Percentiles rank a stretch among this genome's conserved stretches.
Conservation (phyloP, 2,797 vertebrate genomes). For the Pipistrellus nathusii region DNA sequence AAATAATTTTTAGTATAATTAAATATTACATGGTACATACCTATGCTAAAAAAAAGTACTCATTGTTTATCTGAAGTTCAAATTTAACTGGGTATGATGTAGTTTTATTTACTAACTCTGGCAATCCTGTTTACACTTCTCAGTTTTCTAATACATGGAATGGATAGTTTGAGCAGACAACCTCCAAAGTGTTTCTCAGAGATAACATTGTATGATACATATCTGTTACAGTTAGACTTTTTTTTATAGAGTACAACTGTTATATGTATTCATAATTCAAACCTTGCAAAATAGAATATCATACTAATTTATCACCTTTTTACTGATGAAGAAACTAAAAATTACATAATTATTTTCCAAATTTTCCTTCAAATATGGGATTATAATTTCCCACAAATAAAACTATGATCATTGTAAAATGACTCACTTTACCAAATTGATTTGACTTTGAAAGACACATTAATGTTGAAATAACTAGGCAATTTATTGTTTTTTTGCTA, state of each 20-base stretch:
- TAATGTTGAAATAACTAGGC: conserved; percentile 29
- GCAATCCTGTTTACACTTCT: neutral
- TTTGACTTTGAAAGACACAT: conserved; percentile 11
- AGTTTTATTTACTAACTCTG: conserved; percentile 45
- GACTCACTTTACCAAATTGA: neutral
- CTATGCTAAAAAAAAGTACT: neutral
- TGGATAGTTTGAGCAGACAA: neutral
- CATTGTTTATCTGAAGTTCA: conserved; percentile 25
- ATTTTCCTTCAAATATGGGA: conserved; percentile 19
- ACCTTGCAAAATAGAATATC: neutral
- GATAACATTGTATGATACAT: neutral
- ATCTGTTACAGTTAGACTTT: neutral
- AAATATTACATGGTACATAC: conserved; percentile 5
- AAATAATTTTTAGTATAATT: conserved; percentile 1
- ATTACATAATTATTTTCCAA: neutral
- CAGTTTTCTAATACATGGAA: conserved; percentile 15
- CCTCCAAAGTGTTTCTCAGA: neutral
- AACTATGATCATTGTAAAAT: neutral
- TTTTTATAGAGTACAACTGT: neutral
- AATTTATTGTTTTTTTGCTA: neutral
- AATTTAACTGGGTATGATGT: neutral
- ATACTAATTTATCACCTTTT: neutral
- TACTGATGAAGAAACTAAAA: conserved; percentile 48
- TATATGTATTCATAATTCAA: conserved; percentile 10
- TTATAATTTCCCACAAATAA: neutral